Base-by-base conservation (phyloP, 2,888 invertebrate genomes). In the Microctonus aethiopoides region DNA sequence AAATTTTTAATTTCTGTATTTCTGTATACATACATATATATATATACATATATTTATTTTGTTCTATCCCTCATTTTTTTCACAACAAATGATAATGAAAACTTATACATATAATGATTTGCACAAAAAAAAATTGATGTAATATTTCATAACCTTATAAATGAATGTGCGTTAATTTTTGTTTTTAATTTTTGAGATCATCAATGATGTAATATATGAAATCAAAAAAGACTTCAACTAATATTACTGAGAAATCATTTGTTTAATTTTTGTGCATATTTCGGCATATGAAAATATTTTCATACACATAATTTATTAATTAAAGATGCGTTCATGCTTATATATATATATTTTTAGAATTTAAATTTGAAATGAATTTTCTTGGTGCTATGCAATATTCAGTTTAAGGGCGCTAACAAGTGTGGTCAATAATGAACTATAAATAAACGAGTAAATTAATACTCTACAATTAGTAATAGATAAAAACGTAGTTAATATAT, bases 1-100 rank as follows among this genome's bases (percentile, higher is more conserved):
- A 74, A 76, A 72, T 73, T 76, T 74, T 63, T 71, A 74, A 71
- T 72, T 71, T 76, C 64, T 70, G 71, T 72, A 11, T 61, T 71
- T 76, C 64, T 70, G 71, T 72, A 11, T 61, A 13, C 41, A 24
- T n/a, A n/a, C n/a, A 10, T 61, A 36, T 61, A 41, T 41, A 36
- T 34, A 16, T 41, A 22, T 24, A 39, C 41, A 24, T 41, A 46
- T 63, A 41, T 62, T 29, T 16, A n/a, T 51, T 63, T 46, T 20
- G n/a, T 16, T 51, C 16, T 59, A 61, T 41, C 22, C 52, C 39
- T 16, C 41, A 61, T 73, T 71, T 61, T 68, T 73, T 65, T 67
- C 22, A 65, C 29, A 7, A 66, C 60, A 73, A 71, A 67, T 60
- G 22, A 71, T 64, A 67, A 71, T 69, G 57, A 65, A 56, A 51